Conservation (phyloP, 2,888 invertebrate genomes). For the Protophormia terraenovae region DNA sequence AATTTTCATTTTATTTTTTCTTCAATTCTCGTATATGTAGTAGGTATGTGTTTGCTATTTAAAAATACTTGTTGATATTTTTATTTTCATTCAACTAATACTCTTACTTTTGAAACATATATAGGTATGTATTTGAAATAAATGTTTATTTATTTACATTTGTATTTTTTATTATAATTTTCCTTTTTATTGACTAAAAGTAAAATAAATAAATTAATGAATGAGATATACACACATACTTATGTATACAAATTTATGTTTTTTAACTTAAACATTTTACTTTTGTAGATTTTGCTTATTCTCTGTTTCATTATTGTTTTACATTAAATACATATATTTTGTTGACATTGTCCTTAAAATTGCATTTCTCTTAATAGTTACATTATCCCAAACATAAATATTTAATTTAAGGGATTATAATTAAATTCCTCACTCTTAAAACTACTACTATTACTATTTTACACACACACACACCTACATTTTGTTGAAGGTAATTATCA, state of each 20-base stretch:
- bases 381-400: slow-evolving; percentile 52
- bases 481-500: too few relatives aligned
- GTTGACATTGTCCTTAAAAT: neutral
- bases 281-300: slow-evolving; percentile 7
- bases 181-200: neutral
- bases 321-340: neutral
- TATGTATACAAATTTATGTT: neutral
- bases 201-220: neutral
- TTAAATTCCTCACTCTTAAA: slow-evolving; percentile 42
- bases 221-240: too few relatives aligned
- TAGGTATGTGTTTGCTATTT: neutral
- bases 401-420: slow-evolving; percentile 52
- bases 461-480: neutral
- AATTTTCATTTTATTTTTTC: neutral
- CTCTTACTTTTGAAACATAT: too few relatives aligned
- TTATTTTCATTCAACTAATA: slow-evolving; percentile 2
- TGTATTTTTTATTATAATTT: neutral
- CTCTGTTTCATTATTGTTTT: neutral
- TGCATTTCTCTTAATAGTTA: slow-evolving; percentile 43
- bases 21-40: neutral
- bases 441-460: neutral
- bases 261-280: neutral
- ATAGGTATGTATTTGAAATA: neutral
- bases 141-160: neutral
- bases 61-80: slow-evolving; percentile 28